Evolutionary conservation across 1,140 invertebrate species (phyloP).

Genomic region (Pinna nobilis): DNA sequence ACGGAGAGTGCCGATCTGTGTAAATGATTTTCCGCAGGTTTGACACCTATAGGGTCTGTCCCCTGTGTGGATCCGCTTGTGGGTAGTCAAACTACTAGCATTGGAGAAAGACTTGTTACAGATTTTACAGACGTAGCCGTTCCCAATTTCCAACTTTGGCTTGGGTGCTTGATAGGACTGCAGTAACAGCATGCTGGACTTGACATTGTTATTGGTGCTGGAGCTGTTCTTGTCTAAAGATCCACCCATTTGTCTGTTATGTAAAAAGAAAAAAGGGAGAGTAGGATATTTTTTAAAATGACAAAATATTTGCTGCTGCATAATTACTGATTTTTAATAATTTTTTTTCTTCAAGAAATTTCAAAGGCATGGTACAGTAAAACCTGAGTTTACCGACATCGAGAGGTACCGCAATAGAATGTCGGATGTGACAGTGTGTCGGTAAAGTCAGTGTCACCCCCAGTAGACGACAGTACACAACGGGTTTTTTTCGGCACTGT

Average conservation of each 20-base stretch:
- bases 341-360: too few species aligned
- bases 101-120: slow-evolving; percentile 63
- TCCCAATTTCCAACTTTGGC: slow-evolving; percentile 22
- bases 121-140: slow-evolving; percentile 57
- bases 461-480: too few species aligned
- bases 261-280: not conserved
- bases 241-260: slow-evolving; percentile 28
- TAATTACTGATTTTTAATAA: not conserved
- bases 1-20: slow-evolving; percentile 63
- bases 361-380: too few species aligned
- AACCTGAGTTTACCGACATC: too few species aligned
- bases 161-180: slow-evolving; percentile 22
- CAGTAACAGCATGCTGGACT: not conserved
- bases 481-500: too few species aligned
- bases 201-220: not conserved
- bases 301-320: not conserved
- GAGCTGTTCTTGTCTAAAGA: slow-evolving; percentile 21
- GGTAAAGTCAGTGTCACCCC: too few species aligned
- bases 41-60: slow-evolving; percentile 60
- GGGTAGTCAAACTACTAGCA: slow-evolving; percentile 59
- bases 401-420: too few species aligned
- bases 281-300: not conserved
- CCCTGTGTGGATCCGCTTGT: slow-evolving; percentile 65
- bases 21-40: slow-evolving; percentile 63
- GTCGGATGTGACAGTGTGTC: too few species aligned